These are phyloP conservation scores for Drosophila anceps DNA, from an alignment of 2,888 invertebrate genomes.

Conservation along the genomic window DNA sequence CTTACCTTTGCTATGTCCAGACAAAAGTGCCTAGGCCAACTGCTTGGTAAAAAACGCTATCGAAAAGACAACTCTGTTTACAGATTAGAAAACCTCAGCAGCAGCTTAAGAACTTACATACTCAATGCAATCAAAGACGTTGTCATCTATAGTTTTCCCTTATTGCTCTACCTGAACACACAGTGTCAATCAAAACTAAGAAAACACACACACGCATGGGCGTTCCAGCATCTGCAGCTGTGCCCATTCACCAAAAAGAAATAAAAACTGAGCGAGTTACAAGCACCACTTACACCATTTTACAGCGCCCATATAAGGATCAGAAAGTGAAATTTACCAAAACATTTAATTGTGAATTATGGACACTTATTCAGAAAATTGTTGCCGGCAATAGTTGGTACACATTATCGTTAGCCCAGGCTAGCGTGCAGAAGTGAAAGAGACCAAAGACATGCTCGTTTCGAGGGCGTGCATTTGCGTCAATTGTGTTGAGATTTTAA, in stretches of 20 bases:
- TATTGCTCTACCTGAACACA: background rate
- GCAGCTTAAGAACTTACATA: background rate
- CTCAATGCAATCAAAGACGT: background rate
- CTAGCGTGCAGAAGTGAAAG: slow-evolving; percentile 10
- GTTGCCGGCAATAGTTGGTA: slow-evolving; percentile 10
- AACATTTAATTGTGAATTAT: slow-evolving; percentile 46
- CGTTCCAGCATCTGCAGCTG: slow-evolving; percentile 23
- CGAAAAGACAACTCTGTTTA: too few species aligned
- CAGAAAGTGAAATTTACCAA: slow-evolving; percentile 46
- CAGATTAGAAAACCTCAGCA: too few species aligned
- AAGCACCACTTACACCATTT: background rate
- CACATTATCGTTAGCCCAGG: background rate
- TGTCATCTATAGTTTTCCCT: background rate
- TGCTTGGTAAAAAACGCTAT: too few species aligned
- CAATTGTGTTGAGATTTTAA: slow-evolving; percentile 39
- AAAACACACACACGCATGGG: background rate
- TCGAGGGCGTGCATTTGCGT: slow-evolving; percentile 30
- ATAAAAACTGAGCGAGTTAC: background rate
- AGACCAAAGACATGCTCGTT: slow-evolving; percentile 19
- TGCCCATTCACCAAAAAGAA: slow-evolving; percentile 6
- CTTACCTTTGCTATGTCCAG: too few species aligned
- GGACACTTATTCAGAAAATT: slow-evolving; percentile 33
- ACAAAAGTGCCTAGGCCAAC: too few species aligned
- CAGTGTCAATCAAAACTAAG: slow-evolving; percentile 6
- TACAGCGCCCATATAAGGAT: slow-evolving; percentile 1